Evolutionary conservation across 2,888 invertebrate genomes (phyloP).

Genomic region (Stenoptilia bipunctidactyla): DNA sequence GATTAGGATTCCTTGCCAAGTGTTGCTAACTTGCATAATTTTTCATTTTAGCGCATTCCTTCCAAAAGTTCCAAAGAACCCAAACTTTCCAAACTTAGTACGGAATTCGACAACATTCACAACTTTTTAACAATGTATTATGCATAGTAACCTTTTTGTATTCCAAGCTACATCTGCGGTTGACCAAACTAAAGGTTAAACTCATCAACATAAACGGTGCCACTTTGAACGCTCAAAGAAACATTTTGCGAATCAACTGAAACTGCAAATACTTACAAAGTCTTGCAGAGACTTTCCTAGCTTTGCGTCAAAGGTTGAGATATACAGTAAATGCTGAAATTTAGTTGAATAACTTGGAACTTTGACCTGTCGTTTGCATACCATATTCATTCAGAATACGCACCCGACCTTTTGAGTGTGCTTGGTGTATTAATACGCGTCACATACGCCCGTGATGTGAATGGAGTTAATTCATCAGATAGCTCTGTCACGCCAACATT

Average conservation of each 20-base stretch:
- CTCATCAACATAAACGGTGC: slow-evolving; percentile 38
- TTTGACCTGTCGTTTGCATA: slow-evolving; percentile 21
- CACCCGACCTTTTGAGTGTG: background rate
- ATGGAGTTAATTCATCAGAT: slow-evolving; percentile 60
- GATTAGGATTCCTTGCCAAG: too few relatives aligned
- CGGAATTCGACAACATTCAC: too few relatives aligned
- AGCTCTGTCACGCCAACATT: slow-evolving; percentile 51
- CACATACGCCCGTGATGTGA: slow-evolving; percentile 51
- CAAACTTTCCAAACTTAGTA: too few relatives aligned
- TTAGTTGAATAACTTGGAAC: background rate
- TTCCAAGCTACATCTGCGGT: too few relatives aligned
- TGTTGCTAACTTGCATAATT: too few relatives aligned
- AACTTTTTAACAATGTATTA: too few relatives aligned
- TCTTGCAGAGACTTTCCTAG: background rate
- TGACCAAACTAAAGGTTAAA: too few relatives aligned
- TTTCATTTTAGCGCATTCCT: too few relatives aligned
- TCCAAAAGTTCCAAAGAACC: too few relatives aligned
- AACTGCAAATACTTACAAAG: background rate
- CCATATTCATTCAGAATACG: slow-evolving; percentile 5
- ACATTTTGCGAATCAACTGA: background rate
- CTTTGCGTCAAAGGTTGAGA: background rate
- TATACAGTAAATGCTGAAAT: background rate
- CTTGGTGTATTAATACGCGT: slow-evolving; percentile 26
- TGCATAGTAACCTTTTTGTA: too few relatives aligned
- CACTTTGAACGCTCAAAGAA: slow-evolving; percentile 11